Evolutionary conservation across 2,113 vertebrate genomes (phyloP).

Genomic region (Microtus montanus): DNA sequence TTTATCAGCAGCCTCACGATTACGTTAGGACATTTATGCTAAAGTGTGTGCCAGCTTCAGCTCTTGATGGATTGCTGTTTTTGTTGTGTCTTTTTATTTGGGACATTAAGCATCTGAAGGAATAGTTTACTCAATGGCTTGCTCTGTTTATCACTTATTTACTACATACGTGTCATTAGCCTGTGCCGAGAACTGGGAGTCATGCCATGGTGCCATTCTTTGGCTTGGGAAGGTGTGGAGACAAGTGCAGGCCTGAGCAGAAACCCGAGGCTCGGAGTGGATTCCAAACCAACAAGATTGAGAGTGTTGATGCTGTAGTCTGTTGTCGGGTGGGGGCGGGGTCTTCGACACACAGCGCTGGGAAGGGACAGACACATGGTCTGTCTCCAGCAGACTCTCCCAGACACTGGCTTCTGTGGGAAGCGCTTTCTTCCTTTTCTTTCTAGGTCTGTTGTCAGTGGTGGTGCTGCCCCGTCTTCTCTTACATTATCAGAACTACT

Average conservation of each 20-base stretch:
- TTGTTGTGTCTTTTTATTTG: background rate
- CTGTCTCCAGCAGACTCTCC: background rate
- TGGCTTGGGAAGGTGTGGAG: background rate
- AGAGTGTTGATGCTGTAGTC: background rate
- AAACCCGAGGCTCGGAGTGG: background rate
- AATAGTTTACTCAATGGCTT: background rate
- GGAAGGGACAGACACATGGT: background rate
- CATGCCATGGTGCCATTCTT: background rate
- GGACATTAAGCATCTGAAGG: constrained; percentile 56
- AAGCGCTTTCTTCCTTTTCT: background rate
- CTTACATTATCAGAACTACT: background rate
- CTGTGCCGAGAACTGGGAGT: background rate
- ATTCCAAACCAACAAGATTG: background rate
- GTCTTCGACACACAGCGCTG: background rate
- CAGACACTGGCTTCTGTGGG: background rate
- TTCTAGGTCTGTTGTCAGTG: background rate
- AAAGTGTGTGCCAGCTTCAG: constrained; percentile 45
- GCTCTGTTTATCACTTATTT: constrained; percentile 18
- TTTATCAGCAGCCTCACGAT: constrained; percentile 54
- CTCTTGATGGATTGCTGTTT: constrained; percentile 60
- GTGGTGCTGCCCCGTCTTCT: background rate
- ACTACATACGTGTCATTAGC: background rate
- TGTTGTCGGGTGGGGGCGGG: background rate
- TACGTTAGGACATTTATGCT: constrained; percentile 57
- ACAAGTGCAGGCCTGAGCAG: background rate